A percentile compares a stretch with the other conserved stretches of the same genome.
These are phyloP conservation scores for Desoria tigrina DNA, from an alignment of 2,888 invertebrate species.

Conservation along the genomic window DNA sequence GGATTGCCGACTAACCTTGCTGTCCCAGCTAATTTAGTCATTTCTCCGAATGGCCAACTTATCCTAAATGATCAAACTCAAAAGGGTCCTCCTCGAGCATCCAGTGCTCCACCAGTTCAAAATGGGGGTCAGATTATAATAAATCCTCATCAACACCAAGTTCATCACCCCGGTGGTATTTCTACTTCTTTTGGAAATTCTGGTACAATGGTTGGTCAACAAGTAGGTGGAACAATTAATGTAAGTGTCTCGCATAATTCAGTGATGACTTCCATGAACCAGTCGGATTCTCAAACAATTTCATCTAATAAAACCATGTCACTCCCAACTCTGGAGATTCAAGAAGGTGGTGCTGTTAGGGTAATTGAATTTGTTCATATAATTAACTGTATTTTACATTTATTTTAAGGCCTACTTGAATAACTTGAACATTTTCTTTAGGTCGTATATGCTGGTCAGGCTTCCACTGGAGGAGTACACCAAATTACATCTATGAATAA, in stretches of 20 bases:
- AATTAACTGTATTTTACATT: neutral
- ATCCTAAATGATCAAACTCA: conserved; percentile 46
- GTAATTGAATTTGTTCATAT: conserved; percentile 27
- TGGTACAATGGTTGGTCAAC: neutral
- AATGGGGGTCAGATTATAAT: conserved; percentile 24
- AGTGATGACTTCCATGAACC: conserved; percentile 3
- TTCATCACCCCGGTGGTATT: neutral
- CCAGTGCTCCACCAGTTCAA: conserved; percentile 77
- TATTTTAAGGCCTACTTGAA: conserved; percentile 2
- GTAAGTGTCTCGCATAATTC: neutral
- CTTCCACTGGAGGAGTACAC: conserved; percentile 33
- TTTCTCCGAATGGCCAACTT: conserved; percentile 49
- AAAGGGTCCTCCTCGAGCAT: conserved; percentile 72
- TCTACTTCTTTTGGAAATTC: neutral
- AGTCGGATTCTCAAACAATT: conserved; percentile 11
- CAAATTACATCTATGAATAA: conserved; percentile 27
- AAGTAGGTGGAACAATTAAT: neutral
- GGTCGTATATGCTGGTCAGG: conserved; percentile 51
- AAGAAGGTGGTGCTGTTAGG: conserved; percentile 46
- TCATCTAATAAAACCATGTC: conserved; percentile 28
- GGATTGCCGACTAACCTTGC: conserved; percentile 52
- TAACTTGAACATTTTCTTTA: too few species aligned
- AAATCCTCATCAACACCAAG: conserved; percentile 3
- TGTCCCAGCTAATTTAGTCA: conserved; percentile 50
- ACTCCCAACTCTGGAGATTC: conserved; percentile 45